Conservation (phyloP, 2,888 invertebrate genomes). For the Hylaea fasciaria region DNA sequence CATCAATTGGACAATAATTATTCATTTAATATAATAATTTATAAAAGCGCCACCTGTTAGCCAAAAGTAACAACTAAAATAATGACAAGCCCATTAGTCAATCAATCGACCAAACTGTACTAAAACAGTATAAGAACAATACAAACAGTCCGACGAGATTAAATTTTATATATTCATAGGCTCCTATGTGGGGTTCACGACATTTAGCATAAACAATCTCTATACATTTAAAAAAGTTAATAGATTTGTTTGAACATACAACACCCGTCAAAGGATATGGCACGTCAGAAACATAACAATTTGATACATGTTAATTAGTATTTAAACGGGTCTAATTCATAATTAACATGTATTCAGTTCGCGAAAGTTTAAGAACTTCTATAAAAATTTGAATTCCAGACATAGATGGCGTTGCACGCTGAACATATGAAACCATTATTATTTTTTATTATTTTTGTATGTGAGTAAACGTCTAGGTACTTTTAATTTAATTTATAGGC, state of each 20-base stretch:
- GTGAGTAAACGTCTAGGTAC: no score
- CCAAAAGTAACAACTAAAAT: slow-evolving; percentile 9
- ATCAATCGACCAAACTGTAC: slow-evolving; percentile 41
- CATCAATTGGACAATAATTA: no score
- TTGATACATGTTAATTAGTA: no score
- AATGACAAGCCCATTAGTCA: slow-evolving; percentile 29
- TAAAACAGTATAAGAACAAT: slow-evolving; percentile 38
- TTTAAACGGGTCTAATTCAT: no score
- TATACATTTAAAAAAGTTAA: slow-evolving; percentile 54
- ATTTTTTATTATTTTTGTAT: no score
- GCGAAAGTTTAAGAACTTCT: no score
- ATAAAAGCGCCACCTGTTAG: slow-evolving; percentile 19
- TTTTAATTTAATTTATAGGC: no score
- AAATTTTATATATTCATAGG: slow-evolving; percentile 49
- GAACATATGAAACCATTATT: no score
- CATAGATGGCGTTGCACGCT: slow-evolving; percentile 1
- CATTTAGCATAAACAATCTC: slow-evolving; percentile 43
- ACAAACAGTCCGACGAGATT: slow-evolving; percentile 47
- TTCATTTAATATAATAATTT: not conserved
- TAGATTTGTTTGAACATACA: slow-evolving; percentile 60
- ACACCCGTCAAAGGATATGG: slow-evolving; percentile 8
- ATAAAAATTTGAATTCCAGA: no score
- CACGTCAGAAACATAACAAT: not conserved
- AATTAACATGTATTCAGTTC: no score
- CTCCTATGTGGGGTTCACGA: slow-evolving; percentile 57